Conservation (phyloP, 2,797 vertebrate genomes). For the Pantherophis vulpinus region DNA sequence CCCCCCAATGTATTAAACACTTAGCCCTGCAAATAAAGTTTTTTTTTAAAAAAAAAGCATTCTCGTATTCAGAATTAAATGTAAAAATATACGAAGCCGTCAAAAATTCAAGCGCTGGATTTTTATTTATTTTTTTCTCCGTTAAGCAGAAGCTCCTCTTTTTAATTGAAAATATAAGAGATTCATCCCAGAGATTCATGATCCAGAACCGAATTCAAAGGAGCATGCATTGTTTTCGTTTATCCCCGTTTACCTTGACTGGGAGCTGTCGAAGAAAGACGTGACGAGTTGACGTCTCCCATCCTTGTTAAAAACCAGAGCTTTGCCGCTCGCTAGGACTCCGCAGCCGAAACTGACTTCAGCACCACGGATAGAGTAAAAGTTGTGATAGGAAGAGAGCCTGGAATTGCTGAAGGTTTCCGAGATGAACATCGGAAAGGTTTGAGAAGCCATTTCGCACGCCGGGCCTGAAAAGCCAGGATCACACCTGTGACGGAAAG, state of each 20-base stretch:
- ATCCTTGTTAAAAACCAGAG: conserved; percentile 95
- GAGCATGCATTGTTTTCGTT: background rate
- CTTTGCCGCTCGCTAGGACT: conserved; percentile 95
- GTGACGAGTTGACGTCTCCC: conserved; percentile 92
- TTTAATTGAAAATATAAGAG: background rate
- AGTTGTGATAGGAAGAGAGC: conserved; percentile 96
- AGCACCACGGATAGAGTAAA: conserved; percentile 93
- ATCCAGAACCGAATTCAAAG: background rate
- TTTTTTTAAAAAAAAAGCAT: background rate
- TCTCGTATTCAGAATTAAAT: conserved; percentile 12
- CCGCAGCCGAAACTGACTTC: conserved; percentile 97
- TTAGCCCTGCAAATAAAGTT: conserved; percentile 42
- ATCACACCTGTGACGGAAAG: conserved; percentile 80
- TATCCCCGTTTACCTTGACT: conserved; percentile 83
- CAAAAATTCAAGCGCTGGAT: background rate
- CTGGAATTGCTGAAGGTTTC: conserved; percentile 91
- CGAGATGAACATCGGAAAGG: conserved; percentile 92
- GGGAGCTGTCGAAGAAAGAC: conserved; percentile 92
- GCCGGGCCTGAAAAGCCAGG: conserved; percentile 94
- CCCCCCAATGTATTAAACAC: conserved; percentile 32
- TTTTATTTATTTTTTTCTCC: background rate
- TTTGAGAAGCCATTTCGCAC: conserved; percentile 93
- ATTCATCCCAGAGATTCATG: background rate
- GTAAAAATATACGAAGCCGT: background rate
- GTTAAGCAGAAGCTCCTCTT: background rate